Percentiles rank a stretch among this genome's conserved stretches.
These are phyloP conservation scores for Panthera leo DNA, from an alignment of 2,113 vertebrate genomes.

Conservation along the genomic window DNA sequence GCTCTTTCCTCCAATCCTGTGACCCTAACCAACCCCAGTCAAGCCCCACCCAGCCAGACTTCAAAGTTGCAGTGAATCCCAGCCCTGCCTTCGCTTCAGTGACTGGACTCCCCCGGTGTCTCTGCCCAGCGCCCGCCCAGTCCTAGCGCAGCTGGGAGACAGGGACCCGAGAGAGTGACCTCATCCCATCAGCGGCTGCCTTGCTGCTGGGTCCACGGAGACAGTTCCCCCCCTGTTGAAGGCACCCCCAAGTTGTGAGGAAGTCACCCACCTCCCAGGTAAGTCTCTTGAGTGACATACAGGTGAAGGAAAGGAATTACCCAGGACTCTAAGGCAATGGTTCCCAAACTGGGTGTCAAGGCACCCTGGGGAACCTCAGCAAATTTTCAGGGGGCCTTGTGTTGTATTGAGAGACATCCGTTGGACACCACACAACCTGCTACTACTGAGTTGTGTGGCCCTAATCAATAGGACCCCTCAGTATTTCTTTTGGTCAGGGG, in stretches of 20 bases:
- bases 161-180: not conserved
- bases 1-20: not conserved
- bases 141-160: not conserved
- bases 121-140: not conserved
- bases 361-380: not conserved
- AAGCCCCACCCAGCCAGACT: not conserved
- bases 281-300: not conserved
- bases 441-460: not conserved
- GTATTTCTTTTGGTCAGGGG: not conserved
- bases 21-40: no score
- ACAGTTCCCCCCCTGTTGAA: not conserved
- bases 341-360: not conserved
- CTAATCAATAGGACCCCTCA: not conserved
- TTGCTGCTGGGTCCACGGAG: not conserved
- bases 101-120: not conserved
- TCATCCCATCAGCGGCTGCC: not conserved
- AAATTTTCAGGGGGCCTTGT: no score
- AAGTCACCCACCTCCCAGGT: not conserved
- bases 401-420: not conserved
- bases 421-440: not conserved
- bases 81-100: fast-evolving
- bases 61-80: no score
- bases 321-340: fast-evolving
- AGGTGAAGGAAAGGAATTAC: not conserved
- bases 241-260: no score